A percentile compares a stretch with the other conserved stretches of the same genome.
Evolutionary conservation across 2,888 invertebrate genomes (phyloP).

Genomic region (Morpho achilles): DNA sequence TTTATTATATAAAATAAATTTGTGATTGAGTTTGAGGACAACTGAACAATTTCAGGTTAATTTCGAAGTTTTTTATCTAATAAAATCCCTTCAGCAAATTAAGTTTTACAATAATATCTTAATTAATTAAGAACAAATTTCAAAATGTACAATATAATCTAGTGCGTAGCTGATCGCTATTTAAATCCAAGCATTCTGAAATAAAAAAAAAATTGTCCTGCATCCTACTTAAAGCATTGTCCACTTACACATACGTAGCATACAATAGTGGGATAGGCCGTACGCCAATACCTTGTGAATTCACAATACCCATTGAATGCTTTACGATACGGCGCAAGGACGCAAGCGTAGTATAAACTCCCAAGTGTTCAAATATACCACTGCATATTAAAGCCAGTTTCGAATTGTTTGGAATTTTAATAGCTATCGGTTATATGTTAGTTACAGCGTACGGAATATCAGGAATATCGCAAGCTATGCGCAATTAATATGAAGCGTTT

Average conservation of each 20-base stretch:
- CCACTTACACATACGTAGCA: slow-evolving; percentile 5
- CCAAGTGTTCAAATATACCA: slow-evolving; percentile 25
- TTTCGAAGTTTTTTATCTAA: no score
- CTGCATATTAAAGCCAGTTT: slow-evolving; percentile 24
- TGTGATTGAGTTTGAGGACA: no score
- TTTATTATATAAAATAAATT: no score
- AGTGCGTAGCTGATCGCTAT: no score
- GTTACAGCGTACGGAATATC: no score
- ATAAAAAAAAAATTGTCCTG: neutral
- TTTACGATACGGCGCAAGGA: slow-evolving; percentile 29
- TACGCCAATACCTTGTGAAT: slow-evolving; percentile 43
- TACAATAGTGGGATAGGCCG: slow-evolving; percentile 52
- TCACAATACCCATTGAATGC: slow-evolving; percentile 43
- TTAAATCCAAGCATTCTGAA: neutral
- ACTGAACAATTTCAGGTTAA: no score
- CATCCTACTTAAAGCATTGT: neutral
- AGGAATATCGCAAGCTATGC: no score
- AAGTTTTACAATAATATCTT: no score
- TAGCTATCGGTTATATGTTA: neutral
- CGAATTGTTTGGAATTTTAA: slow-evolving; percentile 15
- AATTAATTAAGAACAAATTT: no score
- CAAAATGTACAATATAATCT: no score
- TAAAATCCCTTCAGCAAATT: no score
- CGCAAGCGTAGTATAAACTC: slow-evolving; percentile 19
- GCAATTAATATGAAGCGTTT: no score